A percentile compares a stretch with the other conserved stretches of the same genome.
Conservation (phyloP, 2,797 vertebrate species). For the Schizothorax lantsangensis region DNA sequence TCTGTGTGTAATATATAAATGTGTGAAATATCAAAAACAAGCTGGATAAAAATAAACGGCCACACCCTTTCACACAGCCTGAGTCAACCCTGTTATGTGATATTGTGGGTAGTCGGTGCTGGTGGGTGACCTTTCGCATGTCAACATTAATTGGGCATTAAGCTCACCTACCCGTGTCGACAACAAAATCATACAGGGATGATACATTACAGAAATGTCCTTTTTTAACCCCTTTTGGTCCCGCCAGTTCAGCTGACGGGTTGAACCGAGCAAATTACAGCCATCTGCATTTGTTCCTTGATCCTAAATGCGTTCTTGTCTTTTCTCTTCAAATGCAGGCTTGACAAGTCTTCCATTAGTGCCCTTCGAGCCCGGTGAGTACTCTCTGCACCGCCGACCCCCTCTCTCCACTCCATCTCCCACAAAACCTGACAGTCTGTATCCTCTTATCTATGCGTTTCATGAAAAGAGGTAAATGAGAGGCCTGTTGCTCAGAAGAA, state of each 20-base stretch:
- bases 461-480: slow-evolving; percentile 31
- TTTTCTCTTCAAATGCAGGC: slow-evolving; percentile 54
- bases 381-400: slow-evolving; percentile 15
- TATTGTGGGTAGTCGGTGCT: not conserved
- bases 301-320: slow-evolving; percentile 39
- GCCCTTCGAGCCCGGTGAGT: slow-evolving; percentile 58
- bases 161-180: not conserved
- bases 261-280: slow-evolving; percentile 24
- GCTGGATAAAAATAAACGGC: slow-evolving; percentile 35
- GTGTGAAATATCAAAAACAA: slow-evolving; percentile 36
- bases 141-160: slow-evolving; percentile 40
- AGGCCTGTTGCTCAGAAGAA: not conserved
- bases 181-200: slow-evolving; percentile 33
- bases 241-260: not conserved
- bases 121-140: slow-evolving; percentile 52
- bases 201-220: not conserved
- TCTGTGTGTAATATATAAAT: slow-evolving; percentile 5
- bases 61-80: slow-evolving; percentile 34
- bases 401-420: not conserved
- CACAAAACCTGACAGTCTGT: slow-evolving; percentile 23
- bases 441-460: slow-evolving; percentile 23
- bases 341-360: slow-evolving; percentile 59
- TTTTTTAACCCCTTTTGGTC: slow-evolving; percentile 4
- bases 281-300: slow-evolving; percentile 29
- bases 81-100: not conserved